Evolutionary conservation across 2,888 invertebrate genomes (phyloP), one percentile per base, ranked within the genome.

Genomic region (Anodontia alba): DNA sequence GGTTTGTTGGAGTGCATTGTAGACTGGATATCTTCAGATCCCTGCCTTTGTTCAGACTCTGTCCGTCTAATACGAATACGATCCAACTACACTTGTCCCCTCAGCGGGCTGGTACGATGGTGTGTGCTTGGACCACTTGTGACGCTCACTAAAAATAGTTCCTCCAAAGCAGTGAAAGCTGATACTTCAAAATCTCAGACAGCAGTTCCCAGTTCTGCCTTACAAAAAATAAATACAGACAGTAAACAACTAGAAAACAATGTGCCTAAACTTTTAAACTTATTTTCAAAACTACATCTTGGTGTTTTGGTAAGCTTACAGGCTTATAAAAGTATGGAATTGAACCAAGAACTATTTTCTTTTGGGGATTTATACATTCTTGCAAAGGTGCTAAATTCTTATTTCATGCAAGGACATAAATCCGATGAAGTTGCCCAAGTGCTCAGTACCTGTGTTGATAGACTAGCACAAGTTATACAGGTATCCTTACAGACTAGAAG

Each of bases 401-500:
- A 82, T 42, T 85, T 81, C 76, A 76, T 85, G 49, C 76, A 67
- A 33, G 81, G 83, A 33, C 76, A 77, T 15, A 72, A 80, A 29
- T 85, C 86, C 33, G 87, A 91, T 20, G 84, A 86, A 33, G 95
- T 96, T 89, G 89, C 92, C 0, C 96, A 96, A 42, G 95, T 96
- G 89, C 89, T 93, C 0, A 96, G 96, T 94, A 95, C 96, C 70
- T 95, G 96, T 70, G 94, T 98, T 80, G 97, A 98, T 93, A 95
- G 98, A 90, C 96, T 97, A 87, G 97, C 97, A 0, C 98, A 98
- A 93, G 96, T 97, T 0, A 96, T 98, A 0, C 98, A 98, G 94
- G 96, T 98, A 20, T 96, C 97, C 0, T 95, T 97, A 43, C 96
- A 97, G 26, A 96, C 96, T 36, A 96, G 97, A 81, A 97, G 97